Evolutionary conservation across 2,888 invertebrate genomes (phyloP), one percentile per base, ranked within the genome.

Genomic region (Operophtera brumata): DNA sequence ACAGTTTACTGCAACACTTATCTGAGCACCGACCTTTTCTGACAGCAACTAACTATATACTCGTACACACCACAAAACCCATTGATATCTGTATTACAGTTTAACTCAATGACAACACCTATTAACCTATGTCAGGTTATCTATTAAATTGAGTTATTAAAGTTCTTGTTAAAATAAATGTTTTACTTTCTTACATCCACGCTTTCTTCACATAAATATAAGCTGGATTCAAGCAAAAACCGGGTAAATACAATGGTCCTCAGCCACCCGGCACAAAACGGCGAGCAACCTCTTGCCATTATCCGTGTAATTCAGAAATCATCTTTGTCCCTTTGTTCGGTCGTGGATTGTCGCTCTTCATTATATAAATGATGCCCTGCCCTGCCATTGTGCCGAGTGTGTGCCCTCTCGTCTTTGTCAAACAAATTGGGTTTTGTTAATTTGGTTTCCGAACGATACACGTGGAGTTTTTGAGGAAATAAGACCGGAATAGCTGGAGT

Each of bases 341-440:
- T 9, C 30, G 30, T 49, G 58, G 47, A 50, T 54, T 58, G 60
- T 60, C 60, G 46, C 62, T 62, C 59, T 62, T 64, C 64, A 64
- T 61, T 62, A 64, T 47, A 59, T 60, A 62, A 64, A 64, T 64
- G 52, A 64, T 62, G 37, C 45, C 46, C 47, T 46, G 45, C 45
- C 49, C 48, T 54, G 54, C 37, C 25, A 51, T 60, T 57, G 54
- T 60, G 41, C 44, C 40, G 52, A 55, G 57, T 55, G 56, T 56
- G 20, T 59, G 59, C 46, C 41, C 37, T 35, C 54, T 47, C 51
- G 49, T 48, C 46, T 52, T 52, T 57, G 56, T 52, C 52, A 52
- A 47, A 48, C 52, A 52, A 57, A 57, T 52, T 56, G 51, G 44
- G 51, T 57, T 52, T 45, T 41, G 52, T 48, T 57, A 52, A 52